Evolutionary conservation across 35 echinoderm and acorn worm species (phyloP), one percentile per base, ranked within the genome.

Genomic region (Ophioderma brevispina): DNA sequence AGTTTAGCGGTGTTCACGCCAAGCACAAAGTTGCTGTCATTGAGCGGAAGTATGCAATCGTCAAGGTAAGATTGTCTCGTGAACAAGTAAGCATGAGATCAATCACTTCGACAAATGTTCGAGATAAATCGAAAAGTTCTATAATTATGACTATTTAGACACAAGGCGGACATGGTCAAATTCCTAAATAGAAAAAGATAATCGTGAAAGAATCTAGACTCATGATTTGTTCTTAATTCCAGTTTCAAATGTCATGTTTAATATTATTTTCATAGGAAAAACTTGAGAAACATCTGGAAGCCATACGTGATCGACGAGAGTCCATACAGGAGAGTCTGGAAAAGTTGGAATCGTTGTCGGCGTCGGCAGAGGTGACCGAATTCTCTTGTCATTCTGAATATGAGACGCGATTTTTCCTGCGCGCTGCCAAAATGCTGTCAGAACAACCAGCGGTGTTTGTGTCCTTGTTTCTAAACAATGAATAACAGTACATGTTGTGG

Each of bases 61-160:
- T 94, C 35, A 98, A 94, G 96, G 96, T 98, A 31, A 38, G 92
- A n/a, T n/a, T n/a, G n/a, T n/a, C n/a, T n/a, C n/a, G n/a, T n/a
- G n/a, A n/a, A n/a, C n/a, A n/a, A n/a, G n/a, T n/a, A n/a, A n/a
- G n/a, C n/a, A n/a, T n/a, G n/a, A n/a, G n/a, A n/a, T n/a, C n/a
- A n/a, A n/a, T n/a, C n/a, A n/a, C n/a, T n/a, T n/a, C n/a, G n/a
- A n/a, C n/a, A n/a, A n/a, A n/a, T n/a, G n/a, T n/a, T n/a, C n/a
- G n/a, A n/a, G n/a, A n/a, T n/a, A n/a, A n/a, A n/a, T n/a, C n/a
- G n/a, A n/a, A n/a, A n/a, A n/a, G n/a, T n/a, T n/a, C n/a, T n/a
- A n/a, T n/a, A n/a, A n/a, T n/a, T n/a, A n/a, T n/a, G n/a, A n/a
- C n/a, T n/a, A n/a, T n/a, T n/a, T n/a, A n/a, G n/a, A n/a, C n/a